phyloP scores from a whole-genome alignment of 2,113 vertebrate species.

The Tyto alba region DNA sequence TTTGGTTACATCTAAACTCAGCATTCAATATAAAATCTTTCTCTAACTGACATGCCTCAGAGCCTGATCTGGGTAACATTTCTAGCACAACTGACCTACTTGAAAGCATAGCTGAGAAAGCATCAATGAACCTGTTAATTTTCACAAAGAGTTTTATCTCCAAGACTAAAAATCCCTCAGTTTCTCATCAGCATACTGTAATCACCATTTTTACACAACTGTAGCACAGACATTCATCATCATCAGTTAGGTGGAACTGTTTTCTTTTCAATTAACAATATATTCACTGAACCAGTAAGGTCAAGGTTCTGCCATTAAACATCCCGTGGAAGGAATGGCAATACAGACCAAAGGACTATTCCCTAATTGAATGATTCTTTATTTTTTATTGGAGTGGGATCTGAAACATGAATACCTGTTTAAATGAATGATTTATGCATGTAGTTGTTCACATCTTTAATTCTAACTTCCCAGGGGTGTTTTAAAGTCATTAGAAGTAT shows the following conservation, averaged over 20 bases:
- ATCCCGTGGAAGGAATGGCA: not conserved
- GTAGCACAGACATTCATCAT: not conserved
- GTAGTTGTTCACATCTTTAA: not conserved
- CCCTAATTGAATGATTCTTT: not conserved
- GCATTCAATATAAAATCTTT: not conserved
- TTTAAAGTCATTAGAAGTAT: constrained; percentile 17
- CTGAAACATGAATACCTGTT: not conserved
- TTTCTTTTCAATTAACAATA: not conserved
- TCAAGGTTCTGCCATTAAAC: not conserved
- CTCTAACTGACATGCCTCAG: not conserved
- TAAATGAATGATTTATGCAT: not conserved
- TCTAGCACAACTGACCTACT: not conserved
- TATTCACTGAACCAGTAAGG: not conserved
- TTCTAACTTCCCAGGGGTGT: not conserved
- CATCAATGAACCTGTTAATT: not conserved
- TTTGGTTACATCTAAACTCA: not conserved
- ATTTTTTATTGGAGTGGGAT: not conserved
- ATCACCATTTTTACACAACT: not conserved
- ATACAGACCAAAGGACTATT: not conserved
- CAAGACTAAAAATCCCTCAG: not conserved
- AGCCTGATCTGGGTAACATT: not conserved
- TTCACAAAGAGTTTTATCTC: accelerated
- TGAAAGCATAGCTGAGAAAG: not conserved
- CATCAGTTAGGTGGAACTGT: not conserved
- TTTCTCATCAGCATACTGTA: not conserved